These are phyloP conservation scores for Ecliptopera silaceata DNA, from an alignment of 2,888 invertebrate species.

Conservation along the genomic window DNA sequence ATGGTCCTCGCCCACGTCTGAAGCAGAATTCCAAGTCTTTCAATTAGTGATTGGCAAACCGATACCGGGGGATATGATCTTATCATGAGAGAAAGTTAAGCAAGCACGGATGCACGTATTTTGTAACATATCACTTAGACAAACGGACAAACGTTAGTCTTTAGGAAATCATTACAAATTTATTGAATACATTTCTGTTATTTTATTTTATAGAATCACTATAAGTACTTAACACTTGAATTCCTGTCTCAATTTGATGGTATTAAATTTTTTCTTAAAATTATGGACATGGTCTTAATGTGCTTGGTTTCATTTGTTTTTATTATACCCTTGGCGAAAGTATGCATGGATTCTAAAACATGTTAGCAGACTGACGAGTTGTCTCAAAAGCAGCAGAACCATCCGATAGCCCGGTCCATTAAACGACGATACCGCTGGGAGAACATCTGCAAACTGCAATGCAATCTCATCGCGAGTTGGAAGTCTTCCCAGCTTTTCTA, in stretches of 20 bases:
- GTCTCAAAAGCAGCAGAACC: neutral
- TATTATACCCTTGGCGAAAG: neutral
- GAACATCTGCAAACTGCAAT: slow-evolving; percentile 16
- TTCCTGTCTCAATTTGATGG: too few species aligned
- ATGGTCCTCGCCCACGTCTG: slow-evolving; percentile 17
- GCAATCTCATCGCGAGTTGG: slow-evolving; percentile 19
- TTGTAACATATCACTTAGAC: slow-evolving; percentile 7
- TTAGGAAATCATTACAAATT: too few species aligned
- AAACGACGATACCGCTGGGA: slow-evolving; percentile 5
- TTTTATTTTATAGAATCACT: too few species aligned
- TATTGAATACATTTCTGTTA: too few species aligned
- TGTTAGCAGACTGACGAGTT: neutral
- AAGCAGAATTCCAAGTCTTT: slow-evolving; percentile 35
- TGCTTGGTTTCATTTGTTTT: too few species aligned
- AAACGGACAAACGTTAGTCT: too few species aligned
- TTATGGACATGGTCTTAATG: too few species aligned
- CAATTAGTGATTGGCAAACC: slow-evolving; percentile 36
- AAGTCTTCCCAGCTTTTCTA: slow-evolving; percentile 19
- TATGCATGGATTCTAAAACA: neutral
- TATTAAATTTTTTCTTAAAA: too few species aligned
- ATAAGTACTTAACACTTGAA: too few species aligned
- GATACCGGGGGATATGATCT: slow-evolving; percentile 35
- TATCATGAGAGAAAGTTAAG: slow-evolving; percentile 34
- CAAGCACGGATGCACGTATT: slow-evolving; percentile 25
- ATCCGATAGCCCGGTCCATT: neutral